Conservation (phyloP, 2,888 invertebrate genomes). For the Sepioteuthis lessoniana region DNA sequence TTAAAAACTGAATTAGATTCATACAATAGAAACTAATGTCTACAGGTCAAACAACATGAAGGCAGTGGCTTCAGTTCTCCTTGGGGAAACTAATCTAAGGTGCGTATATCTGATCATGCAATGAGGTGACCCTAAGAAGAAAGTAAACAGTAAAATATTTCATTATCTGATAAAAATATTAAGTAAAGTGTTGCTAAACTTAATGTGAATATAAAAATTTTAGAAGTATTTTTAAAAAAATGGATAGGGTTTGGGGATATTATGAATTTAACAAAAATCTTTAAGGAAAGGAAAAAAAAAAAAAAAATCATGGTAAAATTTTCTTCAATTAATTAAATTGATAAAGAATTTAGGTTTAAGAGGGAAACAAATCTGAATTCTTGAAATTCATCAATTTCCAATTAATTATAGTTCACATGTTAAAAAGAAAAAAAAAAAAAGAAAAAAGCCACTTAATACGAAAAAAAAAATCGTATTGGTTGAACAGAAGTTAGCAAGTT, state of each 20-base stretch:
- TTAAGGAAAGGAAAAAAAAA: too few species aligned
- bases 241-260: too few species aligned
- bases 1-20: background rate
- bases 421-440: background rate
- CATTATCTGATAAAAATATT: background rate
- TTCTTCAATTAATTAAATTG: too few species aligned
- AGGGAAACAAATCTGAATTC: background rate
- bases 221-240: background rate
- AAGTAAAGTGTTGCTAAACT: background rate
- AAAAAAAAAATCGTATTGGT: background rate
- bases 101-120: background rate
- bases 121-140: background rate
- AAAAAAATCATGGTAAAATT: too few species aligned
- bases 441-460: background rate
- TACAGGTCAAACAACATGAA: background rate
- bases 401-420: background rate
- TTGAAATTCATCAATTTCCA: background rate
- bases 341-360: background rate
- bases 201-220: background rate
- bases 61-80: background rate
- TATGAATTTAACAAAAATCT: too few species aligned
- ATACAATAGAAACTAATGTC: background rate
- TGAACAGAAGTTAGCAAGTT: background rate
- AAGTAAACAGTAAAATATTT: background rate
- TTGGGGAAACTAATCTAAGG: background rate